A percentile compares a stretch with the other conserved stretches of the same genome.
phyloP scores from a whole-genome alignment of 2,113 vertebrate genomes.

The Picathartes gymnocephalus region DNA sequence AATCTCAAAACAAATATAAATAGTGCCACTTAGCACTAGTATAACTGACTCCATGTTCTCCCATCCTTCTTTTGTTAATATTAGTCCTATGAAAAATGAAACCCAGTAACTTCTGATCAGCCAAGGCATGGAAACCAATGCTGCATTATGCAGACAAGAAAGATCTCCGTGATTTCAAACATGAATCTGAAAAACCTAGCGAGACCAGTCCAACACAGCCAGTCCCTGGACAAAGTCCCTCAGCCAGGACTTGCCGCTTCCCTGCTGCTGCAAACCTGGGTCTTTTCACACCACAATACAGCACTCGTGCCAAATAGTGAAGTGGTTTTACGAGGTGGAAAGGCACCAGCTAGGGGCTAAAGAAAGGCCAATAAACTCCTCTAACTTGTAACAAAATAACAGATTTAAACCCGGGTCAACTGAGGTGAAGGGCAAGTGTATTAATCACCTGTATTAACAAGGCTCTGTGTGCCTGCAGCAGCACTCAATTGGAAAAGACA shows the following conservation, averaged over 20 bases:
- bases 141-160: background rate
- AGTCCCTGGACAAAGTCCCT: accelerated
- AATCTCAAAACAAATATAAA: background rate
- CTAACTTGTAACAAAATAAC: constrained; percentile 41
- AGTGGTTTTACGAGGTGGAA: constrained; percentile 34
- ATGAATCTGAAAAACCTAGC: background rate
- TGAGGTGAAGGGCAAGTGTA: constrained; percentile 55
- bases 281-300: constrained; percentile 15
- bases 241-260: background rate
- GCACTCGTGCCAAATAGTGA: background rate
- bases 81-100: background rate
- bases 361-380: constrained; percentile 28
- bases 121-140: background rate
- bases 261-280: background rate
- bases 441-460: constrained; percentile 40
- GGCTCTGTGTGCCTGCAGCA: background rate
- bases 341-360: constrained; percentile 13
- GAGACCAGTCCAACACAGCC: background rate
- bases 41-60: background rate
- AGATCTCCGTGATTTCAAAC: background rate
- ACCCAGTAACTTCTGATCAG: background rate
- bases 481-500: background rate
- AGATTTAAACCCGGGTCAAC: constrained; percentile 36
- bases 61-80: background rate
- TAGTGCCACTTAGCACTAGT: background rate